Conservation (phyloP, 2,797 vertebrate species). For the Anabas testudineus region DNA sequence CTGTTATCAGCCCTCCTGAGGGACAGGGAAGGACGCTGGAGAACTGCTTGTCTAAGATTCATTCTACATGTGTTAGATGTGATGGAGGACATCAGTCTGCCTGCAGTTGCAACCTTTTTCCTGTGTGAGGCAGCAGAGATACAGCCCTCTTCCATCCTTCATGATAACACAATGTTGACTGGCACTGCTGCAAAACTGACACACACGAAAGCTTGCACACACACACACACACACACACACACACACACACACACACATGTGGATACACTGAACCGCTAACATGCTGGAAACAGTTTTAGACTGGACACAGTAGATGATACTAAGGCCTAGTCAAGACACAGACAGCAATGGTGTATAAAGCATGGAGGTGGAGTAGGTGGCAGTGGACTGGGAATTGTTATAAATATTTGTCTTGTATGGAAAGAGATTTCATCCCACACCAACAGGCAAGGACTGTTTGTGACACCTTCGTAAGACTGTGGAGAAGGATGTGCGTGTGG, state of each 20-base stretch:
- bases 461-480: slow-evolving; percentile 53
- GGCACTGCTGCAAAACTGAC: slow-evolving; percentile 69
- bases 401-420: slow-evolving; percentile 66
- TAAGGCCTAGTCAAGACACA: slow-evolving; percentile 51
- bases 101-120: slow-evolving; percentile 69
- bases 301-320: slow-evolving; percentile 58
- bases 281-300: slow-evolving; percentile 58
- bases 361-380: slow-evolving; percentile 59
- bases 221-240: slow-evolving; percentile 1
- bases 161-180: slow-evolving; percentile 37
- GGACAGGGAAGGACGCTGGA: slow-evolving; percentile 61
- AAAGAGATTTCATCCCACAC: slow-evolving; percentile 70
- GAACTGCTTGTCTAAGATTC: slow-evolving; percentile 63
- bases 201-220: slow-evolving; percentile 50
- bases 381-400: slow-evolving; percentile 64
- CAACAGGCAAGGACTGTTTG: slow-evolving; percentile 55
- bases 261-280: slow-evolving; percentile 23
- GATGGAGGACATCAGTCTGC: slow-evolving; percentile 19
- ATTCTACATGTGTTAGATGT: slow-evolving; percentile 44
- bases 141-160: slow-evolving; percentile 64
- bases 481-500: slow-evolving; percentile 41
- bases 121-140: slow-evolving; percentile 86
- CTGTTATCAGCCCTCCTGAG: slow-evolving; percentile 66
- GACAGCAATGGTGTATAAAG: slow-evolving; percentile 60
- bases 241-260: slow-evolving; percentile 32